Percentiles rank a stretch among this genome's conserved stretches.
phyloP scores from a whole-genome alignment of 2,113 vertebrate genomes.

The Ageneiosus marmoratus region DNA sequence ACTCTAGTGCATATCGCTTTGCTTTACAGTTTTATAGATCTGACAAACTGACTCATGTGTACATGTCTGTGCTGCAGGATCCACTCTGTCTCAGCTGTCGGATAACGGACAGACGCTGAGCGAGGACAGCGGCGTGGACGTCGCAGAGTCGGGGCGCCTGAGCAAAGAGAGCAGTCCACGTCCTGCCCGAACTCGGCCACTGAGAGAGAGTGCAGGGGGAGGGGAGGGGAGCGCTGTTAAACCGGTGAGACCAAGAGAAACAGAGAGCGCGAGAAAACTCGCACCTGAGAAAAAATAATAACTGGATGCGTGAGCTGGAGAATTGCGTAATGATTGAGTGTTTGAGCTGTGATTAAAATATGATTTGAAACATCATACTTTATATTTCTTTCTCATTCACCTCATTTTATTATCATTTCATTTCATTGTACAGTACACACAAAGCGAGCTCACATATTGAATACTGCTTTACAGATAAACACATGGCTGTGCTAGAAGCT shows the following conservation, averaged over 20 bases:
- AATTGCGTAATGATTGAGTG: slow-evolving; percentile 44
- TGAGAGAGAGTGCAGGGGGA: slow-evolving; percentile 68
- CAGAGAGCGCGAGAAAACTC: slow-evolving; percentile 33
- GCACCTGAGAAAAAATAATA: neutral
- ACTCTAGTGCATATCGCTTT: neutral
- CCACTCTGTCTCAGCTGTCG: slow-evolving; percentile 90
- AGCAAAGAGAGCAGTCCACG: slow-evolving; percentile 79
- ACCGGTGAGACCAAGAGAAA: slow-evolving; percentile 79
- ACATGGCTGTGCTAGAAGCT: slow-evolving; percentile 3
- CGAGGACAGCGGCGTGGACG: slow-evolving; percentile 96
- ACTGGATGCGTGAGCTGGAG: slow-evolving; percentile 2
- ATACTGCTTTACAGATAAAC: slow-evolving; percentile 21
- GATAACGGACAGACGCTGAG: slow-evolving; percentile 95
- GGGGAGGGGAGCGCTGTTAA: slow-evolving; percentile 71
- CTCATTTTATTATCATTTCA: slow-evolving; percentile 53
- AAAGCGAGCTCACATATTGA: neutral
- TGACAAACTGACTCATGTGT: neutral
- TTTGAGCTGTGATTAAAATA: slow-evolving; percentile 26
- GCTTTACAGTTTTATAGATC: neutral
- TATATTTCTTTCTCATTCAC: slow-evolving; percentile 35
- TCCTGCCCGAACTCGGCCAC: slow-evolving; percentile 73
- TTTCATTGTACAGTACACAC: slow-evolving; percentile 19
- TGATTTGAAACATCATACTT: slow-evolving; percentile 50
- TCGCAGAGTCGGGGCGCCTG: slow-evolving; percentile 81
- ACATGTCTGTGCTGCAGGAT: slow-evolving; percentile 69